phyloP scores from a whole-genome alignment of 2,888 invertebrate species.

The Chaitophorus viminalis region DNA sequence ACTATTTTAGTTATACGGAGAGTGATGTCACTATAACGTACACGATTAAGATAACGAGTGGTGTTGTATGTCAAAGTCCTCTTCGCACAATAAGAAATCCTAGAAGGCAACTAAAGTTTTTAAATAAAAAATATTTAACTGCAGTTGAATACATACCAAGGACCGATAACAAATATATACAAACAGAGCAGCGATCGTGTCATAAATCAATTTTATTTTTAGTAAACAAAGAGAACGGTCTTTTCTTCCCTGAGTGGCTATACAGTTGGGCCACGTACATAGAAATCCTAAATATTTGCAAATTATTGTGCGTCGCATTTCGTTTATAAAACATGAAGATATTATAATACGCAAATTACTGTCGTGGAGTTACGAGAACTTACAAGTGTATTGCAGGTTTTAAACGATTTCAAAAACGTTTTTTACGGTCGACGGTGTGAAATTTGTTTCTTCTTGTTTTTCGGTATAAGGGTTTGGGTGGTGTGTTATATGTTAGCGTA shows the following conservation, averaged over 20 bases:
- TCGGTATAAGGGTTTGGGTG: neutral
- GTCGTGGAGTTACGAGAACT: no score
- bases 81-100: neutral
- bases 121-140: neutral
- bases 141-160: neutral
- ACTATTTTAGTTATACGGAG: slow-evolving; percentile 7
- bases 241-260: neutral
- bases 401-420: neutral
- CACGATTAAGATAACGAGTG: neutral
- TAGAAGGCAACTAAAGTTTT: neutral
- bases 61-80: neutral
- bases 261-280: no score
- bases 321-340: no score
- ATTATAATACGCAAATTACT: no score
- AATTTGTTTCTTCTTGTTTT: neutral
- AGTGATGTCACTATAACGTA: neutral
- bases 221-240: neutral
- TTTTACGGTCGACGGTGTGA: no score
- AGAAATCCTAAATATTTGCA: no score
- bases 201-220: neutral
- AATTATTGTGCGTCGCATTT: no score
- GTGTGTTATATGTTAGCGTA: neutral
- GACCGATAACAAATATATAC: neutral
- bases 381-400: no score
- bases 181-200: neutral